These are phyloP conservation scores for Tauraco erythrolophus DNA, from an alignment of 2,113 vertebrate species.

Conservation along the genomic window DNA sequence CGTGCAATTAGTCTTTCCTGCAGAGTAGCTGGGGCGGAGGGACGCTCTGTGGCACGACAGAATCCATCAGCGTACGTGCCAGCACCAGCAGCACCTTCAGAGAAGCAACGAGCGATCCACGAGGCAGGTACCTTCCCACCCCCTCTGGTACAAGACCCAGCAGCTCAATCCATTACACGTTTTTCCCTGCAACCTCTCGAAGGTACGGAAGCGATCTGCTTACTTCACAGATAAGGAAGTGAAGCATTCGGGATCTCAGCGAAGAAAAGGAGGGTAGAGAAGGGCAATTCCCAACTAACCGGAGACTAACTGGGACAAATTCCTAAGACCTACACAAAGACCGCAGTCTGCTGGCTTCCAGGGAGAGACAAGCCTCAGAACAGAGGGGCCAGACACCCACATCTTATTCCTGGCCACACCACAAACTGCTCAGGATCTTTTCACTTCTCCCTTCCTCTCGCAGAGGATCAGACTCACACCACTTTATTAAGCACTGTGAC, in stretches of 20 bases:
- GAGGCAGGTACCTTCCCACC: not conserved
- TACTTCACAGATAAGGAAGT: not conserved
- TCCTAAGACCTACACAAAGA: not conserved
- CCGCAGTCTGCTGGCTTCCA: not conserved
- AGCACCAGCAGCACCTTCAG: not conserved
- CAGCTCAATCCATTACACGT: not conserved
- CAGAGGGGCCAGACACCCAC: not conserved
- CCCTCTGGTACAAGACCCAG: not conserved
- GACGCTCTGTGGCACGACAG: not conserved
- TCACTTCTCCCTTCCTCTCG: not conserved
- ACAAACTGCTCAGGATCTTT: not conserved
- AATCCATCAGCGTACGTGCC: not conserved
- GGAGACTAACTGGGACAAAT: not conserved
- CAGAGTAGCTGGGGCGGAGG: not conserved
- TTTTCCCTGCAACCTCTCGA: not conserved
- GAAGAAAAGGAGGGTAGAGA: not conserved
- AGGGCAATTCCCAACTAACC: not conserved
- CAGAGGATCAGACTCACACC: not conserved
- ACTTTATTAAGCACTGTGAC: not conserved
- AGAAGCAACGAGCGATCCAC: accelerated
- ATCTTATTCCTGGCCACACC: not conserved
- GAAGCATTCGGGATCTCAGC: not conserved
- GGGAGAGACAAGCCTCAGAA: not conserved
- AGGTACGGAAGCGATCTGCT: not conserved
- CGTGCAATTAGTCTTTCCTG: not conserved